Conservation (phyloP, 2,888 invertebrate species). For the Clitarchus hookeri region DNA sequence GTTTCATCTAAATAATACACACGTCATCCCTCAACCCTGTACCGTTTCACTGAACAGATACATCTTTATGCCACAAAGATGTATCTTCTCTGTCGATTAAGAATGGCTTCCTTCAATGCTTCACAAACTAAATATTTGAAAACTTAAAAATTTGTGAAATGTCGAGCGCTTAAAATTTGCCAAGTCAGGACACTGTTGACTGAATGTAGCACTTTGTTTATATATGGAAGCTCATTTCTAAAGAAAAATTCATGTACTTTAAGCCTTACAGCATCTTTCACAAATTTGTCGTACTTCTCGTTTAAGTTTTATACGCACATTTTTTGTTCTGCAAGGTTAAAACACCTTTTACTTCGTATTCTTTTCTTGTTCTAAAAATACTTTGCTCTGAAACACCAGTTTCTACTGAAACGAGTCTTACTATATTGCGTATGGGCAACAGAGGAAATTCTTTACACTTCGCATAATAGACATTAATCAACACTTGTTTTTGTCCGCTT, state of each 20-base stretch:
- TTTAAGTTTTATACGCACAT: too few species aligned
- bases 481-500: too few species aligned
- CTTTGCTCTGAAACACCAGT: too few species aligned
- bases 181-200: constrained; percentile 25
- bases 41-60: not conserved
- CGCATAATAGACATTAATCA: too few species aligned
- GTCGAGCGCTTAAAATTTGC: constrained; percentile 5
- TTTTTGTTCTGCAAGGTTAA: too few species aligned
- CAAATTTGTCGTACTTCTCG: not conserved
- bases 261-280: not conserved
- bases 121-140: constrained; percentile 17
- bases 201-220: constrained; percentile 7
- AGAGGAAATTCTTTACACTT: too few species aligned
- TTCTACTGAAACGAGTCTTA: too few species aligned
- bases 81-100: constrained; percentile 17
- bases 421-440: too few species aligned
- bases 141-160: constrained; percentile 6
- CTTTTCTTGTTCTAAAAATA: too few species aligned
- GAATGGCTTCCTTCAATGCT: not conserved
- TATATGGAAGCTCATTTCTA: constrained; percentile 15
- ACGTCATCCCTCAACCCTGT: not conserved
- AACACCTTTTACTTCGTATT: too few species aligned
- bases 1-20: constrained; percentile 3
- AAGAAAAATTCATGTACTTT: constrained; percentile 22
- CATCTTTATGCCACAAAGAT: not conserved